Base-by-base conservation (phyloP, 2,113 vertebrate species). In the Corvus moneduloides region DNA sequence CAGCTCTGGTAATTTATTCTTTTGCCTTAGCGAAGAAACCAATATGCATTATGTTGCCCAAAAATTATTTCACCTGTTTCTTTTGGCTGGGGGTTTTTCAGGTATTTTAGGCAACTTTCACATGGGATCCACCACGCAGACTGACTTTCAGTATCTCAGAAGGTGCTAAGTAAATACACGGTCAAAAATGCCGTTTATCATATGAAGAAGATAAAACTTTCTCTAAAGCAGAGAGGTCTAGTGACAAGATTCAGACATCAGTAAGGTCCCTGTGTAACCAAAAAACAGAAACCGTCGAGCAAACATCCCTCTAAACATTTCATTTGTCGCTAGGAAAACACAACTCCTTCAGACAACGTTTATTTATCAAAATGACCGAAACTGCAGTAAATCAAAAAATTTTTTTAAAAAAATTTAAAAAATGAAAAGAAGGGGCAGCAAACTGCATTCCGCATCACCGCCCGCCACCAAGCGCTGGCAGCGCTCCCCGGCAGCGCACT, bases 171-270 rank as follows among this genome's bases (percentile, higher is more conserved):
- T 68, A 97, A 97, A 98, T 86, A 96, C 44, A 76, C 7, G n/a
- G 93, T 61, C 90, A 83, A 85, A 97, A 95, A 92, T 28, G 30
- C 46, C 95, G 44, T 97, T 94, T 97, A 86, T 69, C 46, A 49
- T 15, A 76, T 3, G 80, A 80, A 94, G 96, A 94, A 95, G 87
- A 90, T 94, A 91, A 98, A 98, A 98, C 97, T 98, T 98, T 97
- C 97, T 96, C 96, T 80, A 83, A 51, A 86, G 93, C 90, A 94
- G 81, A 91, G 73, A 90, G 88, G 43, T 93, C 85, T 88, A 91
- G 66, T 37, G 82, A 85, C 84, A 67, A 84, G 92, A 90, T 96
- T 94, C 13, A 61, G 67, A 55, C 51, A 77, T 11, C 64, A 54
- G 30, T 22, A 17, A 32, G 61, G 41, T 30, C 46, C 41, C 51